Evolutionary conservation across 1,140 invertebrate genomes (phyloP), one percentile per base, ranked within the genome.

Genomic region (Pseudomyrmex pallidus): DNA sequence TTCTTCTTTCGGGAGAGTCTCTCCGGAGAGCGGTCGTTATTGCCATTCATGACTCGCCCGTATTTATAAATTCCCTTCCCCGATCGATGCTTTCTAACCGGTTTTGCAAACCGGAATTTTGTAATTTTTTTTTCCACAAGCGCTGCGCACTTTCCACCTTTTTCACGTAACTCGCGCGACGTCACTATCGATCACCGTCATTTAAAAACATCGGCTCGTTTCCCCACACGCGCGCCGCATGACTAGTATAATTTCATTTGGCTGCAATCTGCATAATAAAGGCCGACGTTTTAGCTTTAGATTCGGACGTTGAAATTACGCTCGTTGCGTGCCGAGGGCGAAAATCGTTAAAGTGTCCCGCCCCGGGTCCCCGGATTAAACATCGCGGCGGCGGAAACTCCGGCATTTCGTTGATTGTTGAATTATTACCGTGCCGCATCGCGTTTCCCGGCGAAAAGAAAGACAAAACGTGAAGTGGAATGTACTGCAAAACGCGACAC

Each of bases 181-280:
- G 66, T 80, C 56, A 50, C 76, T 80, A 80, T 80, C 59, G 76
- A 80, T 80, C 44, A 80, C 66, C n/a, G 22, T 54, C 46, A 44
- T 61, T 80, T 70, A 80, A 35, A 35, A 80, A 80, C 76, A 20
- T 25, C 35, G 54, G 54, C 76, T 50, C 54, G 54, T 72, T 80
- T 80, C 5, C 54, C 44, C 66, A 25, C 64, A 22, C 66, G 73
- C 73, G 54, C 54, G 54, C 66, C 66, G 54, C 66, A 72, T 68
- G 76, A 80, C 66, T 72, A 61, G 76, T 80, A 72, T 80, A 72
- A 80, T 80, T 80, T 72, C 66, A 80, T 80, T 80, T 80, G 76
- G 76, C 54, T 59, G 76, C 76, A 80, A 80, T 80, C 76, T 80
- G 76, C 76, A 80, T 80, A 80, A 80, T 80, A 80, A 80, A 80